These are phyloP conservation scores for Saxidomus purpurata DNA, from an alignment of 1,140 invertebrate genomes.

Conservation along the genomic window DNA sequence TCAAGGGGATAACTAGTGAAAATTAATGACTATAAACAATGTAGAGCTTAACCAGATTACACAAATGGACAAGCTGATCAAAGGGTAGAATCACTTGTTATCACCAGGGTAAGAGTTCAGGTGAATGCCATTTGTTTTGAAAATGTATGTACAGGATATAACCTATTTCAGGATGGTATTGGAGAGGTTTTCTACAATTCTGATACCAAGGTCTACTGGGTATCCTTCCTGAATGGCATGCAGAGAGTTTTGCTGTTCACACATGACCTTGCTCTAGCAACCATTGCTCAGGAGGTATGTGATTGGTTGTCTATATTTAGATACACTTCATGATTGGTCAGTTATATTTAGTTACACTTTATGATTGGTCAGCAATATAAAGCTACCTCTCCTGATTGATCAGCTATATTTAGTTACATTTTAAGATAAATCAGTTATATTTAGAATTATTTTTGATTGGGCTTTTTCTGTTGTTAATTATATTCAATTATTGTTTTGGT, in stretches of 20 bases:
- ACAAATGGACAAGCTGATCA: no score
- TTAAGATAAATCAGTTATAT: no score
- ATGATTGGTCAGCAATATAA: neutral
- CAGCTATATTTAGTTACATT: neutral
- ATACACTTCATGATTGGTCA: neutral
- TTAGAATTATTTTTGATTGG: no score
- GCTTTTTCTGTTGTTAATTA: no score
- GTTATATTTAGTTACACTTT: neutral
- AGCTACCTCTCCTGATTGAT: neutral
- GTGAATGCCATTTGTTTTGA: no score
- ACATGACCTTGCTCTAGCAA: slow-evolving; percentile 91
- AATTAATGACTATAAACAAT: no score
- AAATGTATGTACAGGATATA: no score
- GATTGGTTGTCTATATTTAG: neutral
- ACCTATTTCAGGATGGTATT: slow-evolving; percentile 88
- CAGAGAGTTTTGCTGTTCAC: slow-evolving; percentile 97
- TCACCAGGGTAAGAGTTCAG: no score
- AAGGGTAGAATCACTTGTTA: no score
- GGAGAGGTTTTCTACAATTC: slow-evolving; percentile 86
- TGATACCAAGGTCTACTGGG: slow-evolving; percentile 90
- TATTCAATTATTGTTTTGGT: no score
- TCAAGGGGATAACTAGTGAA: no score
- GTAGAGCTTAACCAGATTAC: no score
- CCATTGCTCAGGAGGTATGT: slow-evolving; percentile 90
- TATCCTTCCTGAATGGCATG: slow-evolving; percentile 97